Percentiles rank a stretch among this genome's conserved stretches.
Conservation (phyloP, 2,888 invertebrate genomes). For the Pardosa pseudoannulata region DNA sequence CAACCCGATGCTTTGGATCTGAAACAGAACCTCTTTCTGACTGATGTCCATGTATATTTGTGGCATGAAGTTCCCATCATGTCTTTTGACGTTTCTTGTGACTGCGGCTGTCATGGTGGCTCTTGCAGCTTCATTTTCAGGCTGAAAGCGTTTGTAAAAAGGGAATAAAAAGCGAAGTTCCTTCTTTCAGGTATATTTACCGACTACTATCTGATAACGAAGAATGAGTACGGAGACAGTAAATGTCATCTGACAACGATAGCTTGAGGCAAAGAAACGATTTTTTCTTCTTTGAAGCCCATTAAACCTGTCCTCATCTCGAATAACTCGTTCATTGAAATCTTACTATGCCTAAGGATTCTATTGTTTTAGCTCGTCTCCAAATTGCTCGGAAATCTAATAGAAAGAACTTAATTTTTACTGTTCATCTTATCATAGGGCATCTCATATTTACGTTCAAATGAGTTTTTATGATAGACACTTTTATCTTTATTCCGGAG, state of each 20-base stretch:
- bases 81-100: constrained; percentile 29
- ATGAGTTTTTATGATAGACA: too few species aligned
- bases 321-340: constrained; percentile 47
- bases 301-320: constrained; percentile 58
- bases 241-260: constrained; percentile 57
- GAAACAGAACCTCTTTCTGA: background rate
- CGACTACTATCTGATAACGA: constrained; percentile 55
- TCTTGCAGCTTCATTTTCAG: constrained; percentile 47
- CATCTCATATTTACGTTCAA: too few species aligned
- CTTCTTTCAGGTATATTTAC: constrained; percentile 28
- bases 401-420: too few species aligned
- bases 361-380: too few species aligned
- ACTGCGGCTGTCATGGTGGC: constrained; percentile 37
- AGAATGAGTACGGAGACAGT: constrained; percentile 49
- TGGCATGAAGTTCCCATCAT: constrained; percentile 10
- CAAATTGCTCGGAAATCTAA: too few species aligned
- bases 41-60: constrained; percentile 16
- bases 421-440: too few species aligned
- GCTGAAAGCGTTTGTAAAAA: constrained; percentile 40
- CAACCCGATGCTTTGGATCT: constrained; percentile 41
- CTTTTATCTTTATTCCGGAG: too few species aligned
- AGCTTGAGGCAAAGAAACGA: constrained; percentile 17
- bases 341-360: constrained; percentile 7
- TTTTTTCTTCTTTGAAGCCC: constrained; percentile 39
- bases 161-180: constrained; percentile 45